Evolutionary conservation across 2,113 vertebrate genomes (phyloP), one percentile per base, ranked within the genome.

Genomic region (Nibea albiflora): DNA sequence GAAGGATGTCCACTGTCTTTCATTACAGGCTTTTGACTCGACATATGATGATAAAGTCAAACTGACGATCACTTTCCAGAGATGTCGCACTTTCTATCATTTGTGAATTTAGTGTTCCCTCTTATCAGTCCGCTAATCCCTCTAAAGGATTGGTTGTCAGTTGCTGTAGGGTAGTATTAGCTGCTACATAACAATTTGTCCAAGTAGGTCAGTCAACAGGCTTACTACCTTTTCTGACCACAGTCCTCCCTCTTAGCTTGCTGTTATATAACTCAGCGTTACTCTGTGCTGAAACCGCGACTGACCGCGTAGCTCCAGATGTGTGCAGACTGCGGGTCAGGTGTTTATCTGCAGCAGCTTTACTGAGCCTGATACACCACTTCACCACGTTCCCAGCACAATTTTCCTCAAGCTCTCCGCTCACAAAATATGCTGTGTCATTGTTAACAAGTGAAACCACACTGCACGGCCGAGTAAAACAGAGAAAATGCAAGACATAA

Each of bases 271-370:
- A 76, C 35, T 16, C 3, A 9, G 26, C 7, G 2, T 69, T 50
- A 58, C 57, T 47, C 62, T 57, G 60, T 31, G 17, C 39, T 70
- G 26, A 64, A 57, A 9, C 57, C 50, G 22, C 53, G 22, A 31
- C 58, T 61, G 26, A 69, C 14, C 5, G 2, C 42, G 24, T 42
- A 24, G 61, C 46, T 70, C 20, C 71, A 88, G 72, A 84, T 89
- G 78, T 75, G 72, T 56, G 61, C 53, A 61, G 35, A 47, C 53
- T 17, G 20, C 39, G 67, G 15, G 22, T 44, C 52, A 64, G 57
- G 35, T 74, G 50, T 84, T 78, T 77, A 67, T 76, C 57, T 56
- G 46, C 28, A 54, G 57, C 24, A 54, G 56, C 49, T 71, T 20
- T 7, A 35, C 28, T 62, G 50, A 72, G 20, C 35, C 78, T 53